Conservation (phyloP, 2,113 vertebrate genomes). For the Thunnus thynnus region DNA sequence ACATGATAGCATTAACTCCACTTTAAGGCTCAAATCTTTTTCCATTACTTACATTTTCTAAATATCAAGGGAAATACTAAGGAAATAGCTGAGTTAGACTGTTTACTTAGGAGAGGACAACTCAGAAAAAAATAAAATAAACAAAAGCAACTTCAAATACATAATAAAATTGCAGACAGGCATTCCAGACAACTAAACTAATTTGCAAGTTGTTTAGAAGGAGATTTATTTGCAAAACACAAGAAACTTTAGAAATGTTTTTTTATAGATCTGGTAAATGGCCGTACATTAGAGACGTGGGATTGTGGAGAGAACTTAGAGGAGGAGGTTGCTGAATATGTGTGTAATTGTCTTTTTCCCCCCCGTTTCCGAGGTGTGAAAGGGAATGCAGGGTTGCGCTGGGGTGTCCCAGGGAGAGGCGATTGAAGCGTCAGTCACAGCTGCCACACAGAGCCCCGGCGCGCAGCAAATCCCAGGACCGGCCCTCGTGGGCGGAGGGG, state of each 20-base stretch:
- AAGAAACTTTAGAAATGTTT: constrained; percentile 62
- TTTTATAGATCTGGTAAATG: constrained; percentile 63
- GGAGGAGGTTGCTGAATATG: constrained; percentile 76
- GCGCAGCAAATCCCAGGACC: constrained; percentile 78
- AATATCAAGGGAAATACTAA: constrained; percentile 72
- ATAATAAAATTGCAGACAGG: constrained; percentile 65
- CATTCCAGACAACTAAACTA: constrained; percentile 68
- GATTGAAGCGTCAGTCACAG: constrained; percentile 87
- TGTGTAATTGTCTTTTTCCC: constrained; percentile 82
- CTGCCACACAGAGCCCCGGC: constrained; percentile 83
- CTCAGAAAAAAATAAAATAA: constrained; percentile 60
- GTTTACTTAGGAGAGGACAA: constrained; percentile 65
- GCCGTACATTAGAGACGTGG: constrained; percentile 50
- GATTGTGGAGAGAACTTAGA: constrained; percentile 53
- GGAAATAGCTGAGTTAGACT: constrained; percentile 61
- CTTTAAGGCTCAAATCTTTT: constrained; percentile 78
- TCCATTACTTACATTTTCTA: constrained; percentile 80
- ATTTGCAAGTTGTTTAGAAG: constrained; percentile 71
- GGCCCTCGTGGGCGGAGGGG: constrained; percentile 67
- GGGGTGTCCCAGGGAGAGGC: constrained; percentile 81
- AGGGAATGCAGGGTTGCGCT: constrained; percentile 80
- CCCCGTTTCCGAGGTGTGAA: constrained; percentile 85
- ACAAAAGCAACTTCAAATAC: constrained; percentile 59
- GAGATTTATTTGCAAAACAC: constrained; percentile 58
- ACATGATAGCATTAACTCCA: constrained; percentile 80